These are phyloP conservation scores for Thamnophis sirtalis DNA, from an alignment of 2,113 vertebrate genomes.

Conservation along the genomic window DNA sequence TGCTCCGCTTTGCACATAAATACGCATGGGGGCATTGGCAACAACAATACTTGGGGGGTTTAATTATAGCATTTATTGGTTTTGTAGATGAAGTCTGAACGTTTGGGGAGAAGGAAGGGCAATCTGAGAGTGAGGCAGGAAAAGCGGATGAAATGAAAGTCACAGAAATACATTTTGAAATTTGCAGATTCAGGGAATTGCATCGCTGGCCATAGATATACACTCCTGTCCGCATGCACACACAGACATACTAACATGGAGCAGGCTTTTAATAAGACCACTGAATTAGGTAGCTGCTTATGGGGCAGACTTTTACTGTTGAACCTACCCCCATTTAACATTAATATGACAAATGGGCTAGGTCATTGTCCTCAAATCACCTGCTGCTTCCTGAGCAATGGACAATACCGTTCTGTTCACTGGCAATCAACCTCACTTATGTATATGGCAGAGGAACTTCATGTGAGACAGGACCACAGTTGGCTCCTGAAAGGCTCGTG, in stretches of 20 bases:
- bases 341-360: background rate
- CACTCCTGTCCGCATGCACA: background rate
- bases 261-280: background rate
- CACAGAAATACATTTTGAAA: background rate
- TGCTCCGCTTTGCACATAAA: background rate
- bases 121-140: background rate
- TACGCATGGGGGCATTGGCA: background rate
- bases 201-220: background rate
- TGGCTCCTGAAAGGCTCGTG: background rate
- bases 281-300: background rate
- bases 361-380: background rate
- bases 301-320: background rate
- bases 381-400: background rate
- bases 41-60: background rate
- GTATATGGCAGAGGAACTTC: background rate
- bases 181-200: background rate
- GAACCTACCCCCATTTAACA: background rate
- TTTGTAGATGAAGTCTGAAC: background rate
- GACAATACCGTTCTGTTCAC: background rate
- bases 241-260: background rate
- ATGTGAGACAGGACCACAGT: background rate
- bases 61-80: slow-evolving; percentile 1
- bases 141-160: background rate
- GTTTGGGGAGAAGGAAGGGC: background rate
- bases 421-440: background rate